Base-by-base conservation (phyloP, 2,888 invertebrate genomes). In the Ellobium chinense region DNA sequence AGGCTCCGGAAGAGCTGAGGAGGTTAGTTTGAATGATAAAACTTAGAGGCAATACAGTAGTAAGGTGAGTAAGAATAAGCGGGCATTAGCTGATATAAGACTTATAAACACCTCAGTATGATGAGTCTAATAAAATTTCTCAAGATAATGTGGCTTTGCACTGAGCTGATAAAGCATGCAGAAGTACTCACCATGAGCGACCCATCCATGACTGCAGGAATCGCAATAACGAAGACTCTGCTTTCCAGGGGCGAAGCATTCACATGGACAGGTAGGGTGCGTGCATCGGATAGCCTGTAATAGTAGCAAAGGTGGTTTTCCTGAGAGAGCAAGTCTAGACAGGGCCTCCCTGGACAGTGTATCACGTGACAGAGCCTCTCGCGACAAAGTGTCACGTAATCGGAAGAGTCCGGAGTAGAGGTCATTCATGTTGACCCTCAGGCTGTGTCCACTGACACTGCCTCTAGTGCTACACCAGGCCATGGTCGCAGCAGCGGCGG, bases 141-240 rank as follows among this genome's bases (percentile, higher is more conserved):
- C n/a, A n/a, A n/a, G n/a, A n/a, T n/a, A n/a, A n/a, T n/a, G n/a
- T n/a, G n/a, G n/a, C n/a, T n/a, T n/a, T 18, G n/a, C n/a, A n/a
- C n/a, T n/a, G n/a, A n/a, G n/a, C n/a, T n/a, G n/a, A n/a, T n/a
- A 65, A 36, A 68, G 27, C 73, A 24, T n/a, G 77, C 62, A 39
- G 14, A 37, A 24, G 62, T 69, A 89, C 95, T 95, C 92, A 96
- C 96, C 96, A 92, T 96, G 96, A 86, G 95, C 95, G 81, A 96
- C 95, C 96, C 96, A 96, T 85, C 95, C 95, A 92, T 96, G 96
- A 88, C 95, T 95, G 92, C 96, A 96, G 85, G 94, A 94, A 89
- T 95, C 95, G 93, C 96, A 96, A 91, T 94, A 95, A 78, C 96
- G 94, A 83, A 95, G 94, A 89, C 95, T 94, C 86, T 94, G 92